Percentiles rank a stretch among this genome's conserved stretches.
Evolutionary conservation across 2,888 invertebrate genomes (phyloP).

Genomic region (Caenorhabditis sp.): DNA sequence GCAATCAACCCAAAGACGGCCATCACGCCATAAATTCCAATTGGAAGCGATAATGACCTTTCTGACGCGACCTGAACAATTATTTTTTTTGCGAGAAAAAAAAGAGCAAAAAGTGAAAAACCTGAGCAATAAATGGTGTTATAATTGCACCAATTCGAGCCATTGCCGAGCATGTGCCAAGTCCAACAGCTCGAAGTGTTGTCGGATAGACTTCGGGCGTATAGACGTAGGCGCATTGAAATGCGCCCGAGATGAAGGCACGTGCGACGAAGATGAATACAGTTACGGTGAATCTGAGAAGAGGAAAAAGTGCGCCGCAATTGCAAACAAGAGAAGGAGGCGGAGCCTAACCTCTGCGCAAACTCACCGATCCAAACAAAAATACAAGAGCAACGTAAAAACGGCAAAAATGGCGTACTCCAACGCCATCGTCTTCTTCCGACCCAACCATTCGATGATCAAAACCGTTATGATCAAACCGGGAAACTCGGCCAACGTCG

Average conservation of each 20-base stretch:
- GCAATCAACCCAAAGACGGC: conserved; percentile 81
- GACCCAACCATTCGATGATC: conserved; percentile 86
- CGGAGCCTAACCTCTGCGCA: too few species aligned
- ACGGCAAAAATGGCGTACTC: conserved; percentile 86
- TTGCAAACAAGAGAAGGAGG: background rate
- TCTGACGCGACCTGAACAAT: conserved; percentile 79
- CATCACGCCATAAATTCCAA: conserved; percentile 81
- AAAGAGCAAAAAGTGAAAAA: conserved; percentile 69
- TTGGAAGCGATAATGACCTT: conserved; percentile 80
- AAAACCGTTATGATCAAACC: conserved; percentile 89
- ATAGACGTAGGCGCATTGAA: conserved; percentile 93
- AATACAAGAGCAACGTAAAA: conserved; percentile 78
- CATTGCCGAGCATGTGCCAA: conserved; percentile 90
- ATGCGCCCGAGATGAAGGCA: conserved; percentile 90
- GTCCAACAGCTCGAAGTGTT: conserved; percentile 84
- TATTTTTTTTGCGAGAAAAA: background rate
- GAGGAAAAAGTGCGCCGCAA: background rate
- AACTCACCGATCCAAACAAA: conserved; percentile 75
- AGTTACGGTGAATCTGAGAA: conserved; percentile 75
- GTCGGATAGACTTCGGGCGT: conserved; percentile 92
- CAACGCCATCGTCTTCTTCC: conserved; percentile 90
- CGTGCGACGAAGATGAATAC: conserved; percentile 86
- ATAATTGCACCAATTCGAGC: conserved; percentile 90
- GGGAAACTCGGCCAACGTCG: conserved; percentile 91
- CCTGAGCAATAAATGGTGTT: conserved; percentile 92